Conservation (phyloP, 2,888 invertebrate genomes). For the Hirtodrosophila cameraria region DNA sequence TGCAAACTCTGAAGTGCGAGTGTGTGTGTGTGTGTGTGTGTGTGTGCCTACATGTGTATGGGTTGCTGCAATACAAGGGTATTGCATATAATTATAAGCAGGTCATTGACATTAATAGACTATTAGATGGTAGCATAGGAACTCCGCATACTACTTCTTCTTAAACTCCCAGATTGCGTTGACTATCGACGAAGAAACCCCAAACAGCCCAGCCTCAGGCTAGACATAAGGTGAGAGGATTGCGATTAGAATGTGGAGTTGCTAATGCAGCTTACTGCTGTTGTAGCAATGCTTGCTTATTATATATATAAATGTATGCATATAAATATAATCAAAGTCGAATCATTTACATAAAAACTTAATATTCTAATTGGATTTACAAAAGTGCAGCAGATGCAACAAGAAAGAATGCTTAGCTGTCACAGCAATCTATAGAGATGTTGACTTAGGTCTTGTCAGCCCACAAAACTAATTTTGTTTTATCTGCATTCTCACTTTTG, state of each 20-base stretch:
- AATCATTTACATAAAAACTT: too few relatives aligned
- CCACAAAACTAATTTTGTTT: too few relatives aligned
- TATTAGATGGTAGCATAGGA: constrained; percentile 29
- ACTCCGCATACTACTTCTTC: constrained; percentile 20
- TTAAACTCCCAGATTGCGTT: constrained; percentile 10
- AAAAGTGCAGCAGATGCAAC: too few relatives aligned
- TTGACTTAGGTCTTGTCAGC: too few relatives aligned
- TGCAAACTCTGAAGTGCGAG: constrained; percentile 44
- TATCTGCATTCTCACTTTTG: too few relatives aligned
- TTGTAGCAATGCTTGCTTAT: too few relatives aligned
- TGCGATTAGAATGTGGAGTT: constrained; percentile 6
- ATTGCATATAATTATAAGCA: constrained; percentile 77
- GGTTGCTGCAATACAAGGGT: constrained; percentile 44
- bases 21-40: constrained; percentile 14
- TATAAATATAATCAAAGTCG: too few relatives aligned
- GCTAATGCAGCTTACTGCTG: constrained; percentile 17
- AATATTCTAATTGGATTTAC: too few relatives aligned
- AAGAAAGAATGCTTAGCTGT: too few relatives aligned
- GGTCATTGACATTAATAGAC: constrained; percentile 70
- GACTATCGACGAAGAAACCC: constrained; percentile 19
- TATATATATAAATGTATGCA: too few relatives aligned
- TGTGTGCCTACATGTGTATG: constrained; percentile 9
- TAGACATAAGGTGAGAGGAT: constrained; percentile 28
- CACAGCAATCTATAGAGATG: too few relatives aligned
- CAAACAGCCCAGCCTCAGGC: constrained; percentile 17